Evolutionary conservation across 64 coral and sea anemone genomes (phyloP).

Genomic region (Dendrophyllia cribrosa): DNA sequence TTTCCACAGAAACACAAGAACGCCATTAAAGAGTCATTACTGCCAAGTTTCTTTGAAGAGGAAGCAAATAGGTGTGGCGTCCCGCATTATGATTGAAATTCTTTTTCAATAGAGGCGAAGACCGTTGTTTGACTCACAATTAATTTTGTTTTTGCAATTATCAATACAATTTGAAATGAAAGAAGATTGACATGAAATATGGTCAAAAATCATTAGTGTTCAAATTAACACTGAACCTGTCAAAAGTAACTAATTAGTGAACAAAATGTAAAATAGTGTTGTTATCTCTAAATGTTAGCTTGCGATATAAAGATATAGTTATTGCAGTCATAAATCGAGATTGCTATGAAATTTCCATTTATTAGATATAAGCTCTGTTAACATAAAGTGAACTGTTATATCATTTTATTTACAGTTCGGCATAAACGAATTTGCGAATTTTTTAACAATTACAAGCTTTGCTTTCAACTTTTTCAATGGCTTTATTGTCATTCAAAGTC

Average conservation of each 20-base stretch:
- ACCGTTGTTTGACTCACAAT: background rate
- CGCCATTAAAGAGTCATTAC: background rate
- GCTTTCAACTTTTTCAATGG: background rate
- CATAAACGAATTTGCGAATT: background rate
- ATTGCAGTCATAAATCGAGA: background rate
- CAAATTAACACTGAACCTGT: no score
- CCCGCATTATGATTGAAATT: background rate
- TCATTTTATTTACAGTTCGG: no score
- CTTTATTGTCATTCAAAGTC: background rate
- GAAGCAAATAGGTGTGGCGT: background rate
- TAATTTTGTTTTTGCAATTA: background rate
- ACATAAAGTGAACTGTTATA: no score
- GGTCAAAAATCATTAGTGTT: background rate
- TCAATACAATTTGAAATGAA: background rate
- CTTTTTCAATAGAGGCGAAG: background rate
- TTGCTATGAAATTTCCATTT: background rate
- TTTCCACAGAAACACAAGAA: background rate
- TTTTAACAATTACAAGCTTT: no score
- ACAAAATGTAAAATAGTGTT: background rate
- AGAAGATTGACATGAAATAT: background rate
- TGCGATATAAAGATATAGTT: background rate
- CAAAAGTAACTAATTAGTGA: background rate
- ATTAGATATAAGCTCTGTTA: background rate
- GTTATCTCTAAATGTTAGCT: background rate
- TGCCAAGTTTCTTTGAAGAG: conserved; percentile 9